Conservation (phyloP, 53 echinoderm and acorn worm species). For the Luidia sarsii region DNA sequence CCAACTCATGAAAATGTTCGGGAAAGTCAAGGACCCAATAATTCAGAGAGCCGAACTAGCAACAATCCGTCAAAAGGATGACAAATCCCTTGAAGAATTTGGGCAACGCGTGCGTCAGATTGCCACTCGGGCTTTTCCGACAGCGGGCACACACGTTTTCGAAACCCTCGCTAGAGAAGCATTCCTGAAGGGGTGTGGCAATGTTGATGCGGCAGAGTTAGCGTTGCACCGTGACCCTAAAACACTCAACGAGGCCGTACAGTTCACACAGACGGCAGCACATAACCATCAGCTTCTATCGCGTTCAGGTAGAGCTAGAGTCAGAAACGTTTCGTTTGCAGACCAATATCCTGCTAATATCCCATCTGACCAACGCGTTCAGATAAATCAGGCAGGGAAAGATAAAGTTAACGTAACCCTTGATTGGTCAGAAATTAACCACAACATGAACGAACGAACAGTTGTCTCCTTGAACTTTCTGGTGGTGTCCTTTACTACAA, state of each 20-base stretch:
- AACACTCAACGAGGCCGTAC: neutral
- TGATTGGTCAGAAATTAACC: neutral
- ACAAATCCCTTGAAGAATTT: neutral
- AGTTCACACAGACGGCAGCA: neutral
- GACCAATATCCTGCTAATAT: neutral
- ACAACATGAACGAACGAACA: too few species aligned
- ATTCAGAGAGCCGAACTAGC: neutral
- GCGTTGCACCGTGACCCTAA: neutral
- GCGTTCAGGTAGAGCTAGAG: neutral
- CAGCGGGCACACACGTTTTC: neutral
- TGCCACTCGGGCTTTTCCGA: neutral
- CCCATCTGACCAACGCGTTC: neutral
- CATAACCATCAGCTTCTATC: neutral
- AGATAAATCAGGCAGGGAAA: neutral
- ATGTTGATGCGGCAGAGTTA: neutral
- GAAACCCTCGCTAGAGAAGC: neutral
- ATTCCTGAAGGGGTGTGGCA: neutral
- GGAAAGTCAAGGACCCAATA: conserved; percentile 1
- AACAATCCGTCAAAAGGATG: neutral
- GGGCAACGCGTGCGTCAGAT: neutral
- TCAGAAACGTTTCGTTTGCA: neutral
- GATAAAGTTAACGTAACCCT: neutral
- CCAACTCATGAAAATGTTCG: conserved; percentile 8
- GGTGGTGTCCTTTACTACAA: neutral
- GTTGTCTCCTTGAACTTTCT: neutral